Conservation (phyloP, 2,888 invertebrate species). For the Tubulanus polymorphus region DNA sequence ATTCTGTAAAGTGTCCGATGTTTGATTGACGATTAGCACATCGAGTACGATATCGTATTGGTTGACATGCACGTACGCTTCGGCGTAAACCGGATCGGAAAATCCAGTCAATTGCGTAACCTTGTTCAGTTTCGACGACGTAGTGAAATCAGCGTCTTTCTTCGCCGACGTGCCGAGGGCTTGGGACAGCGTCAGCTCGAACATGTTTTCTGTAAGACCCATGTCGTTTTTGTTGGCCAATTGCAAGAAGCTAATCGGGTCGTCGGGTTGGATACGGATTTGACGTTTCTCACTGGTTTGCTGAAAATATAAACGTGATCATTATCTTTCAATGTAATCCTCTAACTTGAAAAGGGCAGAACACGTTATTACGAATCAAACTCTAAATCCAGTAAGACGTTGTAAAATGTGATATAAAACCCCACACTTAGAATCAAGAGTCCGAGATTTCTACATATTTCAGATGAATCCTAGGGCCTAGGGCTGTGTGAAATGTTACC, state of each 20-base stretch:
- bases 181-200: slow-evolving; percentile 87
- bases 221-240: slow-evolving; percentile 59
- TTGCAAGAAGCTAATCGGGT: slow-evolving; percentile 79
- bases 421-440: too few species aligned
- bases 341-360: too few species aligned
- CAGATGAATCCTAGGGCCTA: too few species aligned
- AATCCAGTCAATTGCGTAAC: slow-evolving; percentile 97
- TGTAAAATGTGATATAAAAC: too few species aligned
- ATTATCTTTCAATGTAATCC: too few species aligned
- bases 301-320: too few species aligned
- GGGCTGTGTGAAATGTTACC: too few species aligned
- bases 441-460: too few species aligned
- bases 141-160: slow-evolving; percentile 55
- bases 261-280: slow-evolving; percentile 72
- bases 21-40: slow-evolving; percentile 92
- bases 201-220: slow-evolving; percentile 73
- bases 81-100: slow-evolving; percentile 98
- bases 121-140: slow-evolving; percentile 61
- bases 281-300: slow-evolving; percentile 67
- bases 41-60: slow-evolving; percentile 94
- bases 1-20: slow-evolving; percentile 92
- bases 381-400: too few species aligned
- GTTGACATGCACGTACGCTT: slow-evolving; percentile 95
- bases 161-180: slow-evolving; percentile 66
- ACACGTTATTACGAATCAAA: too few species aligned